Evolutionary conservation across 2,113 vertebrate genomes (phyloP).

Genomic region (Passer domesticus): DNA sequence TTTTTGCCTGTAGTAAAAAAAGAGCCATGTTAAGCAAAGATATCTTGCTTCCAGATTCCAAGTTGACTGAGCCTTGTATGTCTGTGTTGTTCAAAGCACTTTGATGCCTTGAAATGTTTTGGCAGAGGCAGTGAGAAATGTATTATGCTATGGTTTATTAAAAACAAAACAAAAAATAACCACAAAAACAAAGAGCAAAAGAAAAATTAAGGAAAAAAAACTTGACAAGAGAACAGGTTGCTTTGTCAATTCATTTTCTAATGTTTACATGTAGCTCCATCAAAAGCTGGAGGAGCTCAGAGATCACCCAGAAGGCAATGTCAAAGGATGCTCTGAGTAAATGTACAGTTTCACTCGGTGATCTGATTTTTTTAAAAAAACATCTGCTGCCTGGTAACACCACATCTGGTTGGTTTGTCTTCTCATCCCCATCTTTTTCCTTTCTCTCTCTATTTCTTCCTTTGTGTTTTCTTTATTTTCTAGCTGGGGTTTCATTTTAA

Average conservation of each 20-base stretch:
- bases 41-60: not conserved
- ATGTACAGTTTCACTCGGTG: conserved; percentile 76
- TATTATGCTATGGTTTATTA: conserved; percentile 57
- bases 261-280: conserved; percentile 82
- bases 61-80: conserved; percentile 31
- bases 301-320: conserved; percentile 78
- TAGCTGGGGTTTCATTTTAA: conserved; percentile 70
- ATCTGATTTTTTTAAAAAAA: conserved; percentile 64
- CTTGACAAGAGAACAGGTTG: conserved; percentile 66
- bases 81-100: conserved; percentile 42
- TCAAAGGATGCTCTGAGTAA: conserved; percentile 80
- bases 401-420: conserved; percentile 73
- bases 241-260: conserved; percentile 80
- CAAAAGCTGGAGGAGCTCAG: conserved; percentile 80
- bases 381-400: conserved; percentile 70
- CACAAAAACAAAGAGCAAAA: conserved; percentile 8
- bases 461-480: conserved; percentile 57
- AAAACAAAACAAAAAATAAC: not conserved
- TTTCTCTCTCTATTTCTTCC: conserved; percentile 43
- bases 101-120: conserved; percentile 64
- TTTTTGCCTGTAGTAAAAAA: not conserved
- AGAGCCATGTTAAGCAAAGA: conserved; percentile 14
- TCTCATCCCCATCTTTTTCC: conserved; percentile 69
- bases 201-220: not conserved
- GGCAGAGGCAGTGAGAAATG: conserved; percentile 75